These are phyloP conservation scores for Neodiprion pinetum DNA, from an alignment of 1,140 invertebrate genomes.

Conservation along the genomic window DNA sequence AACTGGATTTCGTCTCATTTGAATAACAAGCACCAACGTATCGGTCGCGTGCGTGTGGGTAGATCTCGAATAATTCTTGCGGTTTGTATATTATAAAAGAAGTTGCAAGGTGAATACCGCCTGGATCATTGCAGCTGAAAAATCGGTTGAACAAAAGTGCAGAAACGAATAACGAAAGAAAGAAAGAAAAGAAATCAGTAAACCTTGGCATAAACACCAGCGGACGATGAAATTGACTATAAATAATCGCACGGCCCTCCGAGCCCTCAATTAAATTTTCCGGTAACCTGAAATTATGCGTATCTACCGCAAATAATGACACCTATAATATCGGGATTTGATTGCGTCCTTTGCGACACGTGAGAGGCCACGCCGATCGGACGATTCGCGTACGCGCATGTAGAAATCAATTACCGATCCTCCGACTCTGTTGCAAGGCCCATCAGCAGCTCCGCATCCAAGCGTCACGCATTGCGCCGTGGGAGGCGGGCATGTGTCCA, in stretches of 20 bases:
- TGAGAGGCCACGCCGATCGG: no score
- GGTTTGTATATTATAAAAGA: no score
- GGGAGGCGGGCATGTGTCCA: not conserved
- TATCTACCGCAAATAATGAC: not conserved
- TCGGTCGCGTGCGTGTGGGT: not conserved
- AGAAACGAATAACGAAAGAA: no score
- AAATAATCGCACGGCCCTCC: not conserved
- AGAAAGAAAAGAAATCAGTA: no score
- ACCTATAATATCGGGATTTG: not conserved
- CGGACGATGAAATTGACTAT: not conserved
- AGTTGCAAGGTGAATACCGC: no score
- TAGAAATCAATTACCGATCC: not conserved
- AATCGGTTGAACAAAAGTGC: not conserved
- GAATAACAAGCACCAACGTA: no score
- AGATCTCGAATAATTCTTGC: not conserved
- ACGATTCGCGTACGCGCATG: no score
- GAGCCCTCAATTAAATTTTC: not conserved
- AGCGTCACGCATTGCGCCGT: not conserved
- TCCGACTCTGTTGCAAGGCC: not conserved
- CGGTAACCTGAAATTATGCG: not conserved
- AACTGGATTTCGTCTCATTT: not conserved
- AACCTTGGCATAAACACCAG: not conserved
- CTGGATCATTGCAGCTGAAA: not conserved
- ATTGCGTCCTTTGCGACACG: not conserved
- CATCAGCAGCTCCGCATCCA: not conserved